Conservation (phyloP, 2,113 vertebrate genomes). For the Indri indri region DNA sequence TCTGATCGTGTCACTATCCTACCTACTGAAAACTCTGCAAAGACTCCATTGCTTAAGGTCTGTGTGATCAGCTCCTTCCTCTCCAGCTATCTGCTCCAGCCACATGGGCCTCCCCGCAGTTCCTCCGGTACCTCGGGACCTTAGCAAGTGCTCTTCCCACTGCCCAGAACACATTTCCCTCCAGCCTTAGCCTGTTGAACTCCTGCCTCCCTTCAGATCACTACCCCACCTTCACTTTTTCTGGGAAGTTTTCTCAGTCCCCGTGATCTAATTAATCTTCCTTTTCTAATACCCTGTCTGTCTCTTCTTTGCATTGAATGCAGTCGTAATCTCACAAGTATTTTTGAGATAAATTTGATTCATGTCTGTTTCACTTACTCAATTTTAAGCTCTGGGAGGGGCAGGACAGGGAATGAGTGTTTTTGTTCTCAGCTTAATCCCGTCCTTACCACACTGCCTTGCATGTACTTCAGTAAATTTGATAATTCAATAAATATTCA, state of each 20-base stretch:
- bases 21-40: not conserved
- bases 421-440: not conserved
- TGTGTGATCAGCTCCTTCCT: not conserved
- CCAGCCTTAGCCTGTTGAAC: not conserved
- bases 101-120: not conserved
- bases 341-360: not conserved
- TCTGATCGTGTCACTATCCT: not conserved
- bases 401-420: not conserved
- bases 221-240: not conserved
- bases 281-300: not conserved
- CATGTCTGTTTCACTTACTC: not conserved
- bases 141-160: not conserved
- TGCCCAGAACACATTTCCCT: not conserved
- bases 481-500: not conserved
- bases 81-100: not conserved
- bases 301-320: not conserved
- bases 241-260: not conserved
- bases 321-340: not conserved
- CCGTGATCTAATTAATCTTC: not conserved
- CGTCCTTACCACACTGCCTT: not conserved
- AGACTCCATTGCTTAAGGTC: not conserved
- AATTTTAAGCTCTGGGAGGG: not conserved
- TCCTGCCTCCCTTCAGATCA: not conserved
- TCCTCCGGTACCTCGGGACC: not conserved
- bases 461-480: not conserved